A percentile compares a stretch with the other conserved stretches of the same genome.
Evolutionary conservation across 2,113 vertebrate species (phyloP).

Genomic region (Mesembrinibis cayennensis): DNA sequence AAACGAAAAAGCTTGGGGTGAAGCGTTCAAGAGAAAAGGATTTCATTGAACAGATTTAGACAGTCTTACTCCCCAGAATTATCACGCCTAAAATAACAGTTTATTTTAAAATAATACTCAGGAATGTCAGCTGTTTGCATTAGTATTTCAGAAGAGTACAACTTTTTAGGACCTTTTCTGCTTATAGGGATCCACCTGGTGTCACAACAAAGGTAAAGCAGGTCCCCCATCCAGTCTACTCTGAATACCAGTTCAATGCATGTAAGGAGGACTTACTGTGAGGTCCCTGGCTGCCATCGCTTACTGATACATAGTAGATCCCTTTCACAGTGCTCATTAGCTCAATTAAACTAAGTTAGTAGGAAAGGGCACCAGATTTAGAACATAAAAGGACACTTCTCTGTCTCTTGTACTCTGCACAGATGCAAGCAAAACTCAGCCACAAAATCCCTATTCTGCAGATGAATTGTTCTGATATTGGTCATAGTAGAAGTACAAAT

Average conservation of each 20-base stretch:
- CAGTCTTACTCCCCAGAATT: not conserved
- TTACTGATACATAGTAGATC: not conserved
- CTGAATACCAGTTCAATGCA: not conserved
- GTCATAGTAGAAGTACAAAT: not conserved
- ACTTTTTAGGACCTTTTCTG: not conserved
- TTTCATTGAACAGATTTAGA: rapidly evolving
- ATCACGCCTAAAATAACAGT: not conserved
- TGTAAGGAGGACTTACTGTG: rapidly evolving
- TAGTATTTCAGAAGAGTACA: not conserved
- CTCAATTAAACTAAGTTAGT: not conserved
- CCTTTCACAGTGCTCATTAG: not conserved
- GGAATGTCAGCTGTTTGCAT: not conserved
- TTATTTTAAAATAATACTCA: not conserved
- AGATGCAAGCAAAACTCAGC: not conserved
- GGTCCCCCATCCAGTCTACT: not conserved
- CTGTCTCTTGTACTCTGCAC: not conserved
- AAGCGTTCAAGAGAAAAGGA: not conserved
- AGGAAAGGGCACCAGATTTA: not conserved
- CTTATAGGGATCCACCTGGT: not conserved
- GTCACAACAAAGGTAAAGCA: not conserved
- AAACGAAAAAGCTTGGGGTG: not conserved
- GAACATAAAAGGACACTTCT: not conserved
- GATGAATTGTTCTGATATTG: not conserved
- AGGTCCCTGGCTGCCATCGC: not conserved
- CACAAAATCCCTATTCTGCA: not conserved